Percentiles rank a stretch among this genome's conserved stretches.
phyloP scores from a whole-genome alignment of 2,888 invertebrate species.

The Scelioninae gen. 1 region DNA sequence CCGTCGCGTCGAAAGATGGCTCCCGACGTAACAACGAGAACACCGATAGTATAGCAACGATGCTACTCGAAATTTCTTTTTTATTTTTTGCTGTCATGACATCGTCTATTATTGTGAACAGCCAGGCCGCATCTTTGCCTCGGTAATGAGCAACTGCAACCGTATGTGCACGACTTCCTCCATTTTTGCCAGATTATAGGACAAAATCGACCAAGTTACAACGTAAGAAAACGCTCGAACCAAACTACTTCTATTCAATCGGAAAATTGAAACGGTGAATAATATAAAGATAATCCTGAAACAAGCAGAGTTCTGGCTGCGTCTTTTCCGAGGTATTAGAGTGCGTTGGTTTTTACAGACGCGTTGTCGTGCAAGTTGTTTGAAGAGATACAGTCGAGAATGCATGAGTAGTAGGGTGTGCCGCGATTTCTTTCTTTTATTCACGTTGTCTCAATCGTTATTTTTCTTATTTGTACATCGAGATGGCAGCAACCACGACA shows the following conservation, averaged over 20 bases:
- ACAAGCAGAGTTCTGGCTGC: conserved; percentile 10
- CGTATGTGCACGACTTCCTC: background rate
- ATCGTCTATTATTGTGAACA: conserved; percentile 45
- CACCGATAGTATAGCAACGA: conserved; percentile 71
- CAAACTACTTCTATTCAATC: background rate
- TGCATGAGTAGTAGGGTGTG: background rate
- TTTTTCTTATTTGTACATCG: conserved; percentile 79
- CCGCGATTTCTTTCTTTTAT: conserved; percentile 60
- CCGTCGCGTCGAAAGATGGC: conserved; percentile 42
- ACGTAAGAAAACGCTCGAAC: background rate
- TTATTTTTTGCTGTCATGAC: background rate
- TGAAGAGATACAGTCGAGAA: conserved; percentile 53
- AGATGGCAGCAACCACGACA: conserved; percentile 69
- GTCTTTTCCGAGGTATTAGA: conserved; percentile 13
- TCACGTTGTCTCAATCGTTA: conserved; percentile 68
- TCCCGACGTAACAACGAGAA: conserved; percentile 37
- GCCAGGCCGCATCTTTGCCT: conserved; percentile 26
- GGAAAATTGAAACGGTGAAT: conserved; percentile 3
- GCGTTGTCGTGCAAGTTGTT: conserved; percentile 13
- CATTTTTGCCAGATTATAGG: conserved; percentile 3
- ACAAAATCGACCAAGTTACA: background rate
- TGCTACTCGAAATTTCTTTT: conserved; percentile 58
- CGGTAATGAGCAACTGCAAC: conserved; percentile 43
- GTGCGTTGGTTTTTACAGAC: conserved; percentile 25
- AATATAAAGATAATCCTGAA: conserved; percentile 15